Conservation (phyloP, 2,888 invertebrate species). For the Brachypalpus laphriformis region DNA sequence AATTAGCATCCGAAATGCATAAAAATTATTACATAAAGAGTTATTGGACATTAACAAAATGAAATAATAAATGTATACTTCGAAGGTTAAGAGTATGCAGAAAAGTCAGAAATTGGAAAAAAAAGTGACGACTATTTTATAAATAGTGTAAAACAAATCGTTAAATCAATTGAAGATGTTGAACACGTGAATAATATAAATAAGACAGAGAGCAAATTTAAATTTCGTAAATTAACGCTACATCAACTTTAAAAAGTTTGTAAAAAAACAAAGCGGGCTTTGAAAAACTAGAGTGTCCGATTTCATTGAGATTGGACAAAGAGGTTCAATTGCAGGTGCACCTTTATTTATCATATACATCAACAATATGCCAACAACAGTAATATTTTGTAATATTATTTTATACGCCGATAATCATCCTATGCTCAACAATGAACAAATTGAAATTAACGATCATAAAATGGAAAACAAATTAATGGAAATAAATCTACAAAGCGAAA, state of each 20-base stretch:
- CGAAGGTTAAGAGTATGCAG: not conserved
- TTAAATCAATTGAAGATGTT: not conserved
- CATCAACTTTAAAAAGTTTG: not conserved
- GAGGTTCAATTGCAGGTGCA: no score
- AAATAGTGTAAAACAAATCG: not conserved
- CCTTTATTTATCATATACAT: no score
- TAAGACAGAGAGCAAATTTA: not conserved
- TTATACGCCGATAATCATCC: no score
- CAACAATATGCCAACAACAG: no score
- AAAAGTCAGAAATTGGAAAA: not conserved
- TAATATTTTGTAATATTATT: no score
- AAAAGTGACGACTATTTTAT: not conserved
- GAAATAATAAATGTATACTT: not conserved
- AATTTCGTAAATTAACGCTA: not conserved
- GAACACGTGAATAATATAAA: not conserved
- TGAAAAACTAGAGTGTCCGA: conserved; percentile 20
- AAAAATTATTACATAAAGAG: not conserved
- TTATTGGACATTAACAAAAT: not conserved
- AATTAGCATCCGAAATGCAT: not conserved
- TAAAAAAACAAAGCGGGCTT: not conserved
- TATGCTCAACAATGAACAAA: no score
- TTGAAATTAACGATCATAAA: no score
- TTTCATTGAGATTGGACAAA: no score
- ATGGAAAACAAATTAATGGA: no score
- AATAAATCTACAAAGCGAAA: no score